A percentile compares a stretch with the other conserved stretches of the same genome.
Conservation (phyloP, 2,797 vertebrate species). For the Ispidina picta region DNA sequence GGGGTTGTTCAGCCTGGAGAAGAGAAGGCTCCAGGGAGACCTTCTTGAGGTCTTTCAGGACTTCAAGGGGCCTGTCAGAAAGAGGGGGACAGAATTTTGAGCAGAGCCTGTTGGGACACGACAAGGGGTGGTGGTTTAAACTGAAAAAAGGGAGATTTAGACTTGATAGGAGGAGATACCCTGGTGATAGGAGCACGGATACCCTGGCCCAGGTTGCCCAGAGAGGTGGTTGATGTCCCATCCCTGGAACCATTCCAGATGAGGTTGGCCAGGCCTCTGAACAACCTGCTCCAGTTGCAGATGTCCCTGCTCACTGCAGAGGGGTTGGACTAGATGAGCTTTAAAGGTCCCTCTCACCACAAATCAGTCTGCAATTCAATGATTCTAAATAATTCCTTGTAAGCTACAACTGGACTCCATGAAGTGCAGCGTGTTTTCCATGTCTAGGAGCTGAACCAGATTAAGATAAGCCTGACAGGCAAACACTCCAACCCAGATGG, state of each 20-base stretch:
- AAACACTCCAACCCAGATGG: not conserved
- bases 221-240: no score
- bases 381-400: not conserved
- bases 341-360: not conserved
- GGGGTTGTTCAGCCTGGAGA: not conserved
- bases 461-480: not conserved
- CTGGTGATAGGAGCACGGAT: no score
- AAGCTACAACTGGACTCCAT: not conserved
- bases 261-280: not conserved
- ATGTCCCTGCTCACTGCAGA: not conserved
- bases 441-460: not conserved
- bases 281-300: not conserved
- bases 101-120: not conserved
- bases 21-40: not conserved
- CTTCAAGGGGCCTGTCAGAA: not conserved
- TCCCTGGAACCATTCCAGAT: not conserved
- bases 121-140: not conserved
- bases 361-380: not conserved
- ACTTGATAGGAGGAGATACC: no score
- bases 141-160: not conserved
- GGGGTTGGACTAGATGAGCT: not conserved
- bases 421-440: rapidly evolving
- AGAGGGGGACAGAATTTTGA: not conserved
- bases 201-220: no score
- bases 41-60: not conserved